A percentile compares a stretch with the other conserved stretches of the same genome.
These are phyloP conservation scores for Athalia cordata DNA, from an alignment of 2,888 invertebrate genomes.

Conservation along the genomic window DNA sequence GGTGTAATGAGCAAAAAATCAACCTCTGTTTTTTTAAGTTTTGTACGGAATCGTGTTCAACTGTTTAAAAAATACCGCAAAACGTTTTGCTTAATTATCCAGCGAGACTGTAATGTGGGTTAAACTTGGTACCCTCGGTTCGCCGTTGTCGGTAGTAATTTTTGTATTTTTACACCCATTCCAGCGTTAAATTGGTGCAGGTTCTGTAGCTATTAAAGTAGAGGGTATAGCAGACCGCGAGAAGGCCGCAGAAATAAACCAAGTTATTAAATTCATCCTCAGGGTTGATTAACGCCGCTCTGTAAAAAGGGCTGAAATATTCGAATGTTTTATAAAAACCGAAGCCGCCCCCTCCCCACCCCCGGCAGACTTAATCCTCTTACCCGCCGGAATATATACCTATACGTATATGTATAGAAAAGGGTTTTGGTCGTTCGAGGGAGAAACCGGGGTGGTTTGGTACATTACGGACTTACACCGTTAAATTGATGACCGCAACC, in stretches of 20 bases:
- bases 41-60: conserved; percentile 1
- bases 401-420: conserved; percentile 37
- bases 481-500: conserved; percentile 66
- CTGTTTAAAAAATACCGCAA: not conserved
- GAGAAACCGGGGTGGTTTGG: conserved; percentile 48
- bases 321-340: conserved; percentile 60
- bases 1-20: too few species aligned
- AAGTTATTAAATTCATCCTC: conserved; percentile 62
- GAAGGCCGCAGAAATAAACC: conserved; percentile 47
- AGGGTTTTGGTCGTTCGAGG: conserved; percentile 45
- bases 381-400: conserved; percentile 50
- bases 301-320: conserved; percentile 60
- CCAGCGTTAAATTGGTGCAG: not conserved
- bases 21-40: not conserved
- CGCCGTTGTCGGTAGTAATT: conserved; percentile 30
- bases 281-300: conserved; percentile 60
- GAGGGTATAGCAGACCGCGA: conserved; percentile 13
- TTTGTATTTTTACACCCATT: conserved; percentile 28
- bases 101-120: not conserved
- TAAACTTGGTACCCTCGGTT: conserved; percentile 13
- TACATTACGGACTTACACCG: conserved; percentile 65
- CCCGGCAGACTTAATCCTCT: conserved; percentile 63
- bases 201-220: not conserved
- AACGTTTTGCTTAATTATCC: conserved; percentile 26
- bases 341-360: conserved; percentile 52